Percentiles rank a stretch among this genome's conserved stretches.
Conservation (phyloP, 2,797 vertebrate genomes). For the Pipistrellus pygmaeus region DNA sequence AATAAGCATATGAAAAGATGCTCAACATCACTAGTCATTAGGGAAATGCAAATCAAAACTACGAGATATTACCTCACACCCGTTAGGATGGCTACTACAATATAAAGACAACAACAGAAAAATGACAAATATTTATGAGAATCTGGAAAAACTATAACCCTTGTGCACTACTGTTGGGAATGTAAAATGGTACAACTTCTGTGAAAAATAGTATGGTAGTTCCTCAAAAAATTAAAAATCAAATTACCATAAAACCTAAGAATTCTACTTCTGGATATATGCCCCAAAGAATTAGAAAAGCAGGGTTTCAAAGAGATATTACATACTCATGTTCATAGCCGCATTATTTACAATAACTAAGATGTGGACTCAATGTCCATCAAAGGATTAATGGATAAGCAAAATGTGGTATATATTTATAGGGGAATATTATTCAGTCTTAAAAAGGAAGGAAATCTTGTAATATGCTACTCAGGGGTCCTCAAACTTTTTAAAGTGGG, state of each 20-base stretch:
- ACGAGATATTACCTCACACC: neutral
- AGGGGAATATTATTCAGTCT: neutral
- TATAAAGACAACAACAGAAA: neutral
- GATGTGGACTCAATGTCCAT: neutral
- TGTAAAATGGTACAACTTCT: neutral
- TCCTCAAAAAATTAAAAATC: conserved; percentile 25
- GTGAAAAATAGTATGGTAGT: neutral
- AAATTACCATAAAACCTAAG: neutral
- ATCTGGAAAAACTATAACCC: neutral
- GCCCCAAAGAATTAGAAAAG: neutral
- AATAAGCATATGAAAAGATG: neutral
- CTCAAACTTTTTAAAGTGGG: too few species aligned
- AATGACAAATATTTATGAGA: neutral
- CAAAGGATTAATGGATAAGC: neutral
- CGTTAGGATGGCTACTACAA: neutral
- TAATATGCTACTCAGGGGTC: neutral
- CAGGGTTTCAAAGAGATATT: neutral
- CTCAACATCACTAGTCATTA: neutral
- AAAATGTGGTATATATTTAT: neutral
- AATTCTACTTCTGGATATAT: neutral
- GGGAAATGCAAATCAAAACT: neutral
- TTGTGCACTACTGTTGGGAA: neutral
- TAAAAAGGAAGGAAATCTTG: neutral
- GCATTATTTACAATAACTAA: conserved; percentile 18
- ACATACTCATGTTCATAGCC: neutral